phyloP scores from a whole-genome alignment of 1,140 invertebrate species.

The Helicoverpa armigera region DNA sequence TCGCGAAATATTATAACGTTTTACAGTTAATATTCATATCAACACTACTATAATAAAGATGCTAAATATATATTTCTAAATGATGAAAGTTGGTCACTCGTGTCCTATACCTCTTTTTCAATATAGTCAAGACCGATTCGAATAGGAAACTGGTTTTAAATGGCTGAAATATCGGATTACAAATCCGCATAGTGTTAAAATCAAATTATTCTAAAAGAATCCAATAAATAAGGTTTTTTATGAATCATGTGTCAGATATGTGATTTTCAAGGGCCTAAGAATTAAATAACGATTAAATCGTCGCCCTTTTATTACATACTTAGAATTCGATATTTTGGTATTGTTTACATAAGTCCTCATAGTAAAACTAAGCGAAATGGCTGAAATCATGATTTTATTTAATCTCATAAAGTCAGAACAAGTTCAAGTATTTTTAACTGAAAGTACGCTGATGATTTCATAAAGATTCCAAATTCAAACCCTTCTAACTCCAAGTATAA shows the following conservation, averaged over 20 bases:
- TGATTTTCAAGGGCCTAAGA: no score
- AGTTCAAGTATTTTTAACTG: background rate
- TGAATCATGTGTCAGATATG: no score
- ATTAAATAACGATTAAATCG: no score
- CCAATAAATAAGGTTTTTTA: background rate
- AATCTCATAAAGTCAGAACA: no score
- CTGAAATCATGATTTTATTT: no score
- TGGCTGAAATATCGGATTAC: background rate
- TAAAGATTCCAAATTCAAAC: slow-evolving; percentile 6
- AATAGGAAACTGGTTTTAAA: background rate
- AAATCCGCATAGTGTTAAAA: slow-evolving; percentile 5
- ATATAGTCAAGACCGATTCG: background rate
- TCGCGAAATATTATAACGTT: background rate
- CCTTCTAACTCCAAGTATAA: slow-evolving; percentile 1
- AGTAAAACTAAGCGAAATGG: no score
- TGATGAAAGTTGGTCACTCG: background rate
- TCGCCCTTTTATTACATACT: no score
- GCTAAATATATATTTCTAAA: no score
- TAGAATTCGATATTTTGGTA: no score
- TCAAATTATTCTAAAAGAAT: background rate
- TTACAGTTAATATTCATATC: no score
- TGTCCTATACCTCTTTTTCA: background rate
- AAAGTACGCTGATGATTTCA: background rate
- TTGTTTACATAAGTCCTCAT: no score
- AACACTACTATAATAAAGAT: no score